phyloP scores from a whole-genome alignment of 1,140 invertebrate species.

The Diachasma alloeum region DNA sequence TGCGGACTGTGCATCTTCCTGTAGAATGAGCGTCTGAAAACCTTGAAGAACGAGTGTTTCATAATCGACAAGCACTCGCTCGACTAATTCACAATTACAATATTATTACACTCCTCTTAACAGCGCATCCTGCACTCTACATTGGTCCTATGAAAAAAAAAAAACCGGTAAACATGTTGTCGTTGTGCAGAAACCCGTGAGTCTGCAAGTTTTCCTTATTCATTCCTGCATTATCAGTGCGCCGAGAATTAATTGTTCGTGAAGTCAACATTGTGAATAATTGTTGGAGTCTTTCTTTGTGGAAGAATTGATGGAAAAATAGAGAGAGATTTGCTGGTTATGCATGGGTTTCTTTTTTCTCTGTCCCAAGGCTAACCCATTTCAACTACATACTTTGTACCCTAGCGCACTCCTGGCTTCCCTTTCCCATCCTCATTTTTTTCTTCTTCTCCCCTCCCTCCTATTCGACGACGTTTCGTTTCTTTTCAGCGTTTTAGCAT shows the following conservation, averaged over 20 bases:
- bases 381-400: slow-evolving; percentile 44
- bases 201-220: neutral
- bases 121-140: neutral
- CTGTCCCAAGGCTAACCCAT: slow-evolving; percentile 51
- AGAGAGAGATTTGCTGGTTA: slow-evolving; percentile 6
- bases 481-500: slow-evolving; percentile 20
- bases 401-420: slow-evolving; percentile 34
- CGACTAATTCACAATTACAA: slow-evolving; percentile 23
- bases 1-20: slow-evolving; percentile 5
- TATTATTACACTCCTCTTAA: neutral
- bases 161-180: neutral
- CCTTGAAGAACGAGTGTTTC: slow-evolving; percentile 19
- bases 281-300: neutral
- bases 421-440: slow-evolving; percentile 32
- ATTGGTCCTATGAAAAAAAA: neutral
- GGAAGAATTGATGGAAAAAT: neutral
- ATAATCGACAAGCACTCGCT: slow-evolving; percentile 22
- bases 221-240: neutral
- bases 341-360: slow-evolving; percentile 41
- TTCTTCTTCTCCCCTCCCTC: slow-evolving; percentile 17
- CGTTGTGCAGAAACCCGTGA: neutral
- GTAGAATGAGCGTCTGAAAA: neutral
- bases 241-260: neutral
- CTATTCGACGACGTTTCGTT: neutral
- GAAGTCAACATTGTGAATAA: neutral